A percentile compares a stretch with the other conserved stretches of the same genome.
These are phyloP conservation scores for Gnatocerus cornutus DNA, from an alignment of 2,888 invertebrate genomes.

Conservation along the genomic window DNA sequence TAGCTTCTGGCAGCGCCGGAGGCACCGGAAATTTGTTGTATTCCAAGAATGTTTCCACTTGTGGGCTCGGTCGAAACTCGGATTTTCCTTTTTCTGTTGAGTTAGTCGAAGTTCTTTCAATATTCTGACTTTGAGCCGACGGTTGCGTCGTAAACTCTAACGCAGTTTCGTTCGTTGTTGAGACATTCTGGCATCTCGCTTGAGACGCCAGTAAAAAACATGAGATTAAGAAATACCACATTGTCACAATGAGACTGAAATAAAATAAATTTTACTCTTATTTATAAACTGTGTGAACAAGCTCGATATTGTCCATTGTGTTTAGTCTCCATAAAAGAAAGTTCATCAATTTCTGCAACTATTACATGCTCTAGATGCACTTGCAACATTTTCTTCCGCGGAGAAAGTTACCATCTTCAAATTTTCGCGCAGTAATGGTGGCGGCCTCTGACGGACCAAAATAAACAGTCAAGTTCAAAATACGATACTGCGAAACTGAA, in stretches of 20 bases:
- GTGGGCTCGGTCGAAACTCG: conserved; percentile 73
- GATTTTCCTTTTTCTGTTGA: conserved; percentile 12
- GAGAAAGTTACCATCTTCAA: conserved; percentile 32
- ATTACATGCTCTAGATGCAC: conserved; percentile 57
- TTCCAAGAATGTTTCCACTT: conserved; percentile 72
- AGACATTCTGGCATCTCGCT: conserved; percentile 18
- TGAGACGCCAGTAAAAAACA: conserved; percentile 23
- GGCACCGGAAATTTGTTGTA: conserved; percentile 68
- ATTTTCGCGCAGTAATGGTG: neutral
- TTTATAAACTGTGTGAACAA: conserved; percentile 34
- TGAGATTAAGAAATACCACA: conserved; percentile 29
- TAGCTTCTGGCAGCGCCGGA: conserved; percentile 65
- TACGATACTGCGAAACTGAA: neutral
- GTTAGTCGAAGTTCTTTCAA: conserved; percentile 49
- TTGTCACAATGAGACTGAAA: conserved; percentile 14
- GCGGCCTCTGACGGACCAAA: conserved; percentile 3
- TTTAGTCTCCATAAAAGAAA: conserved; percentile 58
- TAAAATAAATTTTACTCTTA: conserved; percentile 22
- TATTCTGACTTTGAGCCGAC: conserved; percentile 49
- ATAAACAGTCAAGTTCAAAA: neutral
- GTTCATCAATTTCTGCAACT: conserved; percentile 52
- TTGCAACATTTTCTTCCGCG: conserved; percentile 17
- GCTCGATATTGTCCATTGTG: conserved; percentile 55
- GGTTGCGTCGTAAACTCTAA: conserved; percentile 54
- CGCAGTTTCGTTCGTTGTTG: neutral